Evolutionary conservation across 2,888 invertebrate species (phyloP), one percentile per base, ranked within the genome.

Genomic region (Megalurothrips usitatus): DNA sequence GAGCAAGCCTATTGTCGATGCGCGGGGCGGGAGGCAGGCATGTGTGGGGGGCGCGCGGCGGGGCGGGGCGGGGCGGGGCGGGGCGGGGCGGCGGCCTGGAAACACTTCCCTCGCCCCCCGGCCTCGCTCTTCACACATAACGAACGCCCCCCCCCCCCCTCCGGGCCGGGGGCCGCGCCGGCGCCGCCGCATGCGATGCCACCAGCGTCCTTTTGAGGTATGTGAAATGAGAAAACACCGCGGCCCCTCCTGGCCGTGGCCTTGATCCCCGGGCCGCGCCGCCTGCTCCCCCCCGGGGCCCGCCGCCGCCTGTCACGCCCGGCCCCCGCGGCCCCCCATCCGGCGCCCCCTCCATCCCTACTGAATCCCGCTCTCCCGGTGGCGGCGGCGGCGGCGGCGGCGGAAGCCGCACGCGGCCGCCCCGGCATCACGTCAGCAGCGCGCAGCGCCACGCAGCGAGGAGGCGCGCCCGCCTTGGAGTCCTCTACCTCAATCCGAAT

Each of bases 141-240:
- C 34, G 34, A 43, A 43, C 34, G 34, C 6, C 34, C 34, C 34
- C 34, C 6, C 34, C 3, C 34, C 34, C 34, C 34, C 6, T 6
- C 34, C 34, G 34, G 2, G 3, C 34, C 34, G 34, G 3, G 3
- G 34, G 3, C 34, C 34, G 34, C 34, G 34, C 34, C 34, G 34
- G 19, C 14, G 17, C 6, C 14, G 58, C 58, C 14, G 58, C 58
- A 6, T 14, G 6, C n/a, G 58, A 17, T 58, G 58, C 17, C 14
- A 17, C 52, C 14, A 58, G 17, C 19, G n/a, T 17, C 19, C 58
- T n/a, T 52, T 58, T 58, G 58, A 58, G 58, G 58, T 58, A 58
- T 58, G 58, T 58, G 58, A n/a, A 58, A 58, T 58, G 58, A 58
- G 58, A 58, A 58, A 58, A 58, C 58, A 58, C 58, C 58, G 58